Evolutionary conservation across 1,140 invertebrate species (phyloP).

Genomic region (Cyrtorhinus lividipennis): DNA sequence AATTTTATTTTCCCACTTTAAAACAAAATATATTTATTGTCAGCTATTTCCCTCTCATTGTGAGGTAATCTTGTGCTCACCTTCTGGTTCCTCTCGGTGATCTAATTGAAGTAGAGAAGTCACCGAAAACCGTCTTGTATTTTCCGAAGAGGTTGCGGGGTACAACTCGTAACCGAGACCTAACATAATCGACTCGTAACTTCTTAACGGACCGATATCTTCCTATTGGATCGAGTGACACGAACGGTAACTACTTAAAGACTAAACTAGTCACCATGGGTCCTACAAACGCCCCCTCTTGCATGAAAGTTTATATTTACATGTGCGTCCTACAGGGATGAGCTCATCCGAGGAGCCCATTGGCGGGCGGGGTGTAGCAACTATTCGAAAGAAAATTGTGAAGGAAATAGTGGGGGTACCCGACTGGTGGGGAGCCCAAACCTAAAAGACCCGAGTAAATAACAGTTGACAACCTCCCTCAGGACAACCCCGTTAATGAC

Average conservation of each 20-base stretch:
- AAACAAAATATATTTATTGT: no score
- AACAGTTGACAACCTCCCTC: slow-evolving; percentile 4
- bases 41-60: no score
- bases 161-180: slow-evolving; percentile 5
- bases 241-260: neutral
- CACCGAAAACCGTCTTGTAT: slow-evolving; percentile 27
- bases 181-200: neutral
- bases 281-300: neutral
- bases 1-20: no score
- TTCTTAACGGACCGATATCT: neutral
- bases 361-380: no score
- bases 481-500: slow-evolving; percentile 8
- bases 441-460: neutral
- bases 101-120: slow-evolving; percentile 27
- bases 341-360: neutral
- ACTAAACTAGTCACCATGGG: neutral
- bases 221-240: neutral
- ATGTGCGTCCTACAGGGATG: neutral
- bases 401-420: no score
- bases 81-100: slow-evolving; percentile 6
- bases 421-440: no score
- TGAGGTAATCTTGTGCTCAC: no score
- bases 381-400: no score
- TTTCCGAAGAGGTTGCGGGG: slow-evolving; percentile 19
- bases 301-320: neutral